Conservation (phyloP, 53 echinoderm and acorn worm genomes). For the Crossaster papposus region DNA sequence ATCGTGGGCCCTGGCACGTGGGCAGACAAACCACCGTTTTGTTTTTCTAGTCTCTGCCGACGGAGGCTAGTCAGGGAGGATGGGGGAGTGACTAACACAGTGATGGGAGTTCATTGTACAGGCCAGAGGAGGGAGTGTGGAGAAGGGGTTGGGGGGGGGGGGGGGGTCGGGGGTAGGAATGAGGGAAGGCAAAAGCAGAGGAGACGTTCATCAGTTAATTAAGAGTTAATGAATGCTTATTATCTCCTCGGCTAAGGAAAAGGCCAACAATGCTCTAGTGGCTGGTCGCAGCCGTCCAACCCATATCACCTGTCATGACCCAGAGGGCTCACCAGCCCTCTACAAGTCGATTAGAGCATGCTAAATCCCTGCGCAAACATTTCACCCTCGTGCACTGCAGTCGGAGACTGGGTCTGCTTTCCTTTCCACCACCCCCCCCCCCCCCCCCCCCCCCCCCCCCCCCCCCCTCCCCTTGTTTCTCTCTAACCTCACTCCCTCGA, state of each 20-base stretch:
- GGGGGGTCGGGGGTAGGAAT: neutral
- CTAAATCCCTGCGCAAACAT: conserved; percentile 63
- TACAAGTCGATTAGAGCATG: conserved; percentile 60
- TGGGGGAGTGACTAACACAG: neutral
- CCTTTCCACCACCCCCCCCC: neutral
- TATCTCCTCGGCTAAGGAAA: conserved; percentile 41
- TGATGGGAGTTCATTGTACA: neutral
- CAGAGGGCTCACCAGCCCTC: conserved; percentile 43
- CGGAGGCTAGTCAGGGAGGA: neutral
- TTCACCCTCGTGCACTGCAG: conserved; percentile 24
- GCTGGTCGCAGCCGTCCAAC: conserved; percentile 49
- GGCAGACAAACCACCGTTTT: conserved; percentile 8
- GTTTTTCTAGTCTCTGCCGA: conserved; percentile 7
- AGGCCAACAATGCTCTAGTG: conserved; percentile 39
- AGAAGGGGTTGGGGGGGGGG: neutral
- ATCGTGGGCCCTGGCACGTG: conserved; percentile 18
- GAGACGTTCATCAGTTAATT: conserved; percentile 26
- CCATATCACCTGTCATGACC: conserved; percentile 53
- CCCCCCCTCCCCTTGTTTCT: neutral
- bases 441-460: neutral
- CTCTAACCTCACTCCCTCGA: neutral
- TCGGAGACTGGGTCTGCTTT: neutral
- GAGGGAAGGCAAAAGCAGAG: neutral
- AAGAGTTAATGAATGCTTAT: conserved; percentile 64
- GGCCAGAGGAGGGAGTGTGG: neutral